A percentile compares a stretch with the other conserved stretches of the same genome.
phyloP scores from a whole-genome alignment of 2,888 invertebrate genomes.

The Pachymerium ferrugineum region DNA sequence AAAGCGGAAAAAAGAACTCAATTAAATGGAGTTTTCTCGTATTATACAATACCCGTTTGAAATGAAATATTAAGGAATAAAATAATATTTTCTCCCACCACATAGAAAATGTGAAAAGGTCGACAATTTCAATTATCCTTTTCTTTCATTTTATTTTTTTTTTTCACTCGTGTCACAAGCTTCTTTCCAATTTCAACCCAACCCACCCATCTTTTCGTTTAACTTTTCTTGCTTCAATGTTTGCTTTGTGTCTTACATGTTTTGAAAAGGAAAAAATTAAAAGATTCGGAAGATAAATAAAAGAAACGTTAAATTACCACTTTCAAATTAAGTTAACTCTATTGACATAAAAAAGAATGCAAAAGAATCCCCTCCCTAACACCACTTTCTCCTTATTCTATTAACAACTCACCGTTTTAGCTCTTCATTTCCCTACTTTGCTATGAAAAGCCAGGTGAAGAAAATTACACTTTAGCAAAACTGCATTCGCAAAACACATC shows the following conservation, averaged over 20 bases:
- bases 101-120: background rate
- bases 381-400: no score
- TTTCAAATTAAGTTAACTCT: no score
- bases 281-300: background rate
- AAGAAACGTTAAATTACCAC: background rate
- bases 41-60: background rate
- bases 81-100: background rate
- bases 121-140: background rate
- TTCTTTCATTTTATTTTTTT: background rate
- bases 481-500: slow-evolving; percentile 7
- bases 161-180: background rate
- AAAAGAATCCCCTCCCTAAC: no score
- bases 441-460: background rate
- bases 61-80: background rate
- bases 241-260: background rate
- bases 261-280: background rate
- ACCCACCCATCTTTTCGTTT: background rate
- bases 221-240: background rate
- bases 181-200: background rate
- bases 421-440: slow-evolving; percentile 6
- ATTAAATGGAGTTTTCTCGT: background rate
- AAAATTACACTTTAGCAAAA: background rate
- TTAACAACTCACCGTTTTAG: background rate
- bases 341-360: no score
- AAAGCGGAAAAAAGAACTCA: background rate